Percentiles rank a stretch among this genome's conserved stretches.
These are phyloP conservation scores for Phyllostomus discolor DNA, from an alignment of 2,113 vertebrate species.

Conservation along the genomic window DNA sequence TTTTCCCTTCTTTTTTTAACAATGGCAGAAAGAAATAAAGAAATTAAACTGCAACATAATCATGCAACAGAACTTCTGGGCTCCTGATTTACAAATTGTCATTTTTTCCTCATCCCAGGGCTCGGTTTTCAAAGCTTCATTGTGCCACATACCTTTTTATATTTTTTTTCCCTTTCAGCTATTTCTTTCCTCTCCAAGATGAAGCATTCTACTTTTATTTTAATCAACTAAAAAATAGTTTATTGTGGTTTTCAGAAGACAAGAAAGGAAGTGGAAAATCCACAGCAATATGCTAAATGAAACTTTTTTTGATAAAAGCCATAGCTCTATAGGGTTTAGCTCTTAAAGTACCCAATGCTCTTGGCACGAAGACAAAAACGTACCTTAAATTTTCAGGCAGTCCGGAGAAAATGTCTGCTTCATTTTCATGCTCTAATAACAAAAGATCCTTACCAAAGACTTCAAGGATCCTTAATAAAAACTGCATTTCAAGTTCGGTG, in stretches of 20 bases:
- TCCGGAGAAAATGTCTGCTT: not conserved
- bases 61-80: slow-evolving; percentile 77
- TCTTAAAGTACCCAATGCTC: slow-evolving; percentile 43
- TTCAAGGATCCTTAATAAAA: slow-evolving; percentile 67
- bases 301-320: slow-evolving; percentile 58
- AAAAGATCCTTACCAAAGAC: slow-evolving; percentile 63
- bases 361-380: slow-evolving; percentile 47
- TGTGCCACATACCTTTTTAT: slow-evolving; percentile 62
- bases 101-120: slow-evolving; percentile 14
- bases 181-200: slow-evolving; percentile 29
- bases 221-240: slow-evolving; percentile 68
- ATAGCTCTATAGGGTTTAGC: slow-evolving; percentile 46
- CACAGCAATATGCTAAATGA: slow-evolving; percentile 37
- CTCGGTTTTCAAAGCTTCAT: slow-evolving; percentile 65
- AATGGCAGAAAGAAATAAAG: slow-evolving; percentile 82
- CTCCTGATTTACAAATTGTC: slow-evolving; percentile 80
- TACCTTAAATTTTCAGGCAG: slow-evolving; percentile 35
- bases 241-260: slow-evolving; percentile 68
- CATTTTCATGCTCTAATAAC: slow-evolving; percentile 66
- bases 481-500: slow-evolving; percentile 21
- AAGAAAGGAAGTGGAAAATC: slow-evolving; percentile 55
- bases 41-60: slow-evolving; percentile 81
- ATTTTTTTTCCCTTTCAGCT: slow-evolving; percentile 61
- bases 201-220: slow-evolving; percentile 64
- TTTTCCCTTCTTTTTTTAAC: slow-evolving; percentile 63